Evolutionary conservation across 2,113 vertebrate species (phyloP).

Genomic region (Syngnathoides biaculeatus): DNA sequence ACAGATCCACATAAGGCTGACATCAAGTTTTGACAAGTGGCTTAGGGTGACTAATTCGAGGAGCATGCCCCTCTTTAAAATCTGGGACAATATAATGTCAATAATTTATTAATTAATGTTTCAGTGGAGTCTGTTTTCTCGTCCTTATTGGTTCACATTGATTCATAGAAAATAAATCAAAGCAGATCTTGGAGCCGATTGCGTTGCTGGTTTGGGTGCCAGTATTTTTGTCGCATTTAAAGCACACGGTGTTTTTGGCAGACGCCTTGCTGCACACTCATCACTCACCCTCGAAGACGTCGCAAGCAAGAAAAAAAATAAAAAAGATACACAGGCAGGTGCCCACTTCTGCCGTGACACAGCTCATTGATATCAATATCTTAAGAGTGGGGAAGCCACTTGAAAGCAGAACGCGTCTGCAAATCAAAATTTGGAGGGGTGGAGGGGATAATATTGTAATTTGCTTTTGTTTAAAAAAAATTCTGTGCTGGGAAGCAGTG

Average conservation of each 20-base stretch:
- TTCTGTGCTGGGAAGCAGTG: conserved; percentile 44
- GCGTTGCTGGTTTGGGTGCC: conserved; percentile 46
- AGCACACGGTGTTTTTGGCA: conserved; percentile 44
- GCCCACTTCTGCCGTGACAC: neutral
- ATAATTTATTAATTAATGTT: conserved; percentile 37
- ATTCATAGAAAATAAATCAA: conserved; percentile 50
- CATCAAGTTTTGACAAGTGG: conserved; percentile 70
- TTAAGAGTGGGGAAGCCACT: conserved; percentile 9
- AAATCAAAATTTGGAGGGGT: conserved; percentile 33
- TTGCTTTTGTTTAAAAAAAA: conserved; percentile 15
- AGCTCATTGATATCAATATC: conserved; percentile 13
- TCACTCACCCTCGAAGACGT: conserved; percentile 33
- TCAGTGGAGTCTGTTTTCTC: conserved; percentile 15
- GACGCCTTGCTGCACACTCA: conserved; percentile 31
- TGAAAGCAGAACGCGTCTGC: conserved; percentile 21
- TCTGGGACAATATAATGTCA: conserved; percentile 51
- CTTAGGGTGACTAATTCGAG: conserved; percentile 68
- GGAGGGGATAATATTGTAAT: conserved; percentile 10
- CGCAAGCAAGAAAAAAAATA: neutral
- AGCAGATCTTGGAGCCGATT: conserved; percentile 48
- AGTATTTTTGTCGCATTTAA: conserved; percentile 35
- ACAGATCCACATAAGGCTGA: conserved; percentile 73
- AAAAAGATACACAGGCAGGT: conserved; percentile 9
- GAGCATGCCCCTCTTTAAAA: conserved; percentile 60
- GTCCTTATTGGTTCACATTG: conserved; percentile 31